Evolutionary conservation across 2,113 vertebrate genomes (phyloP), one percentile per base, ranked within the genome.

Genomic region (Corythoichthys haematopterus): DNA sequence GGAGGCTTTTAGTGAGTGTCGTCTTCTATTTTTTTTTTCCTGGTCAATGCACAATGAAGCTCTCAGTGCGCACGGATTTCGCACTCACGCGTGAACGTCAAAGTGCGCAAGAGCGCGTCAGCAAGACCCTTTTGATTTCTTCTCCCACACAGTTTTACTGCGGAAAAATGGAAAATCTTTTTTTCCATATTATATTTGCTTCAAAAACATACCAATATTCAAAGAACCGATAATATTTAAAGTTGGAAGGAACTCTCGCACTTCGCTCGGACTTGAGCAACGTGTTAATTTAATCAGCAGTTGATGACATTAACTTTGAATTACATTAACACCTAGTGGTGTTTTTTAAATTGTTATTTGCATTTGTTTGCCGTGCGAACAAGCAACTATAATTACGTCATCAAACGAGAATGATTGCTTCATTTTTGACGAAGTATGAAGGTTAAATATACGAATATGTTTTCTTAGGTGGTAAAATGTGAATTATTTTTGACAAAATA

Each of bases 41-140:
- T 84, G 10, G 86, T 89, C 83, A 90, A 89, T 88, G 86, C 76
- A 89, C 87, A 90, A 90, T 79, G 89, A 80, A 65, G 79, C 84
- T 75, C 86, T 89, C 85, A 86, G 89, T 89, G 81, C 51, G 77
- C 79, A 57, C 28, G 84, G 81, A 84, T 83, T 89, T 90, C 86
- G 84, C 89, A 90, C 80, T 0, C 73, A 47, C 13, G 68, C 81
- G 86, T 87, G 79, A 90, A 86, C 84, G 80, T 87, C 84, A 77
- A 88, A 83, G 83, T 89, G 87, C 86, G 88, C 87, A 86, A 88
- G 86, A 76, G 80, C 79, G 84, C 87, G 89, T 89, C 89, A 90
- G 40, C 3, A 80, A 74, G 66, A 82, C 81, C 76, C 65, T 77
- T 72, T 59, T 16, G 67, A 37, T 71, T 80, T 75, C 73, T 60